These are phyloP conservation scores for Lepisosteus osseus DNA, from an alignment of 2,113 vertebrate genomes.

Conservation along the genomic window DNA sequence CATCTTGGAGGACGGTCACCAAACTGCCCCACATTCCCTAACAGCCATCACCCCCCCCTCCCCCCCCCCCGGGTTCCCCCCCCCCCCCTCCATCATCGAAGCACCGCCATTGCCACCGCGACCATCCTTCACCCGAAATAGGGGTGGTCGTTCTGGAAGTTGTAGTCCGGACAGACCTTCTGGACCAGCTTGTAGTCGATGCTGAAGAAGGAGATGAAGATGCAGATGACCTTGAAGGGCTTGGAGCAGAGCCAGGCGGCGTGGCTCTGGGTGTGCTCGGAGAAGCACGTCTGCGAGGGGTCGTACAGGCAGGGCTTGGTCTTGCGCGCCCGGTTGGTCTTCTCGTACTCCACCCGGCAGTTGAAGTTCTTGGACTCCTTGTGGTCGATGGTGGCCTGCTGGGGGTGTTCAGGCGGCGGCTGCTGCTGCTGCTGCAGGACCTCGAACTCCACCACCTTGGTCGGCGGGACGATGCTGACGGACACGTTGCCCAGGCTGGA, in stretches of 20 bases:
- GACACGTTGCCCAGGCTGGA: constrained; percentile 91
- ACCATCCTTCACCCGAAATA: constrained; percentile 77
- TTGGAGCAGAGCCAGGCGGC: constrained; percentile 95
- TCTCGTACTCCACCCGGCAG: constrained; percentile 93
- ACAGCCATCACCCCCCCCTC: constrained; percentile 2
- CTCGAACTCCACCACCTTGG: constrained; percentile 87
- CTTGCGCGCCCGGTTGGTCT: constrained; percentile 91
- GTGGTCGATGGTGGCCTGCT: constrained; percentile 80
- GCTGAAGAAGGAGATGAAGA: constrained; percentile 97
- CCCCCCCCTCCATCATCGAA: constrained; percentile 23
- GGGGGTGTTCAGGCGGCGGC: constrained; percentile 69
- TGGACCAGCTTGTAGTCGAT: constrained; percentile 98
- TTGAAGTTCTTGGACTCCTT: constrained; percentile 88
- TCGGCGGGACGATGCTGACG: constrained; percentile 87
- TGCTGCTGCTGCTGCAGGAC: constrained; percentile 72
- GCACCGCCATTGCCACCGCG: no score
- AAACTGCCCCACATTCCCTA: constrained; percentile 21
- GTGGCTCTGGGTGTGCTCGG: constrained; percentile 93
- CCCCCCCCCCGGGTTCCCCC: not conserved
- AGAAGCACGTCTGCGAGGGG: constrained; percentile 91
- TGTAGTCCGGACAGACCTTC: constrained; percentile 98
- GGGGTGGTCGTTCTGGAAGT: constrained; percentile 94
- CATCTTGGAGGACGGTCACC: no score
- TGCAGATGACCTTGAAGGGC: constrained; percentile 98
- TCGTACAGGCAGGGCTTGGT: constrained; percentile 92